Evolutionary conservation across 2,888 invertebrate species (phyloP), one percentile per base, ranked within the genome.

Genomic region (Eudemis profundana): DNA sequence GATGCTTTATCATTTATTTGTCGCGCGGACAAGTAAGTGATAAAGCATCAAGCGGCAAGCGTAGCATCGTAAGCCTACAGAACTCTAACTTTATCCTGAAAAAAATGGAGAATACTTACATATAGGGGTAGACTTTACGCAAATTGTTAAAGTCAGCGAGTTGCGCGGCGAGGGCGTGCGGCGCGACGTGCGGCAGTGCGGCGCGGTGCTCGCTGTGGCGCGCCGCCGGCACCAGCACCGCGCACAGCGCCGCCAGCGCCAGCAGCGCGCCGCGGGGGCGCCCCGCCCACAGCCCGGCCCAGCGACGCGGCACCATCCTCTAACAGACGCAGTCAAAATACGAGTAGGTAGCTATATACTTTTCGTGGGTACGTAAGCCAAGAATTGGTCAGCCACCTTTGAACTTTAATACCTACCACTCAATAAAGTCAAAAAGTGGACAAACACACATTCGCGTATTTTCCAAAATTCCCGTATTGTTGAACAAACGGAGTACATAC

Each of bases 191-290:
- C 15, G 33, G 42, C 27, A 42, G 27, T 27, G 12, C 40, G 17
- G 54, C 54, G 17, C 10, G 0, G 1, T 10, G 27, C 14, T 27
- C 40, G 42, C 42, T n/a, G n/a, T n/a, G n/a, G n/a, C n/a, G 33
- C 33, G 27, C 7, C 12, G 7, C 14, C 15, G 27, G 27, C 54
- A 54, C 54, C 27, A 40, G 54, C 36, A 36, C 61, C 71, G 72
- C 70, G 74, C 66, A 70, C 68, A 73, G n/a, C 47, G 44, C 38
- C 33, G 33, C n/a, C 54, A 42, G 40, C 40, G 42, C 54, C 17
- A 27, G 7, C 27, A 54, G 38, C 21, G n/a, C 14, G 15, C 38
- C 53, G 12, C 10, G 17, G 40, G 53, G 17, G 15, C 12, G 15
- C 54, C 40, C 54, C 40, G 27, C 27, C 54, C 27, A 10, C 4